These are phyloP conservation scores for Nasonovia ribisnigri DNA, from an alignment of 2,888 invertebrate species.

Conservation along the genomic window DNA sequence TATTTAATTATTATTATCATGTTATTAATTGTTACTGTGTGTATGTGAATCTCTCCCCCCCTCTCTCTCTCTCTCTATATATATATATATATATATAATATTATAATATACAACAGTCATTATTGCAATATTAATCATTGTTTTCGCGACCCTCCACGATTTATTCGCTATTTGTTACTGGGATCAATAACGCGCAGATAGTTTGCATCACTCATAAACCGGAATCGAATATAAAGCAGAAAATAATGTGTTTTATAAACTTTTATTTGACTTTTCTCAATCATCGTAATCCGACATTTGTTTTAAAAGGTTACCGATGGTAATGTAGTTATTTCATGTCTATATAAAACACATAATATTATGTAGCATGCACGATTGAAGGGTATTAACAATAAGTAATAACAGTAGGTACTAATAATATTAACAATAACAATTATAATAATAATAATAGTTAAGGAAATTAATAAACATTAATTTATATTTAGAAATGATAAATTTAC, in stretches of 20 bases:
- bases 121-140: conserved; percentile 8
- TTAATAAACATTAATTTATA: background rate
- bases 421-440: background rate
- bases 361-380: background rate
- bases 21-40: background rate
- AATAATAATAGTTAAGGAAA: background rate
- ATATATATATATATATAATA: background rate
- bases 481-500: background rate
- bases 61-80: too few species aligned
- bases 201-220: background rate
- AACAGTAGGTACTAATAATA: background rate
- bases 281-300: background rate
- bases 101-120: background rate
- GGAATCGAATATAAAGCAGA: background rate
- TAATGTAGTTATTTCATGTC: background rate
- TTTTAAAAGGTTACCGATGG: background rate
- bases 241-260: background rate
- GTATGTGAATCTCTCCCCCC: background rate
- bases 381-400: background rate
- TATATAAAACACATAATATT: background rate
- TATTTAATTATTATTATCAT: conserved; percentile 33
- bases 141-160: background rate
- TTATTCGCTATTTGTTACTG: background rate
- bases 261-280: background rate
- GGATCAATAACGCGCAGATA: background rate